Evolutionary conservation across 2,888 invertebrate species (phyloP).

Genomic region (Bellardia pandia): DNA sequence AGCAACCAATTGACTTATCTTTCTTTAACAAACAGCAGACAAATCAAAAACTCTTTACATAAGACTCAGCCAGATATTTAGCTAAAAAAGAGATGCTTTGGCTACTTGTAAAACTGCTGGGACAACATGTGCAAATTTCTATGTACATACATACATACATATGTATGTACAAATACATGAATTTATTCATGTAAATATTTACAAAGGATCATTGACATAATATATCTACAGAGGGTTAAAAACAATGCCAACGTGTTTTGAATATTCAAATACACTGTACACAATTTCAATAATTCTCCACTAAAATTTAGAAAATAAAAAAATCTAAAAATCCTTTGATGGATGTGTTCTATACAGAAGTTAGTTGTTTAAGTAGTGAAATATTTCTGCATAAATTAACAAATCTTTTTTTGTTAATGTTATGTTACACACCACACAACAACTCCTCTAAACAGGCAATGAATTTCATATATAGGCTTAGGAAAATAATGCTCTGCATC

Average conservation of each 20-base stretch:
- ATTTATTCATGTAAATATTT: conserved; percentile 48
- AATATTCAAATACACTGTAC: conserved; percentile 57
- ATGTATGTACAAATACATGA: not conserved
- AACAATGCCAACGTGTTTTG: conserved; percentile 53
- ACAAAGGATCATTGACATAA: conserved; percentile 54
- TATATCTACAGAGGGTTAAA: conserved; percentile 21
- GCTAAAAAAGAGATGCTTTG: too few species aligned
- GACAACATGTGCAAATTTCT: not conserved
- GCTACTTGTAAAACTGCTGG: too few species aligned
- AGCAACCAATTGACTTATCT: too few species aligned
- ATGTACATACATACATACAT: conserved; percentile 22
- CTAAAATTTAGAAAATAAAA: not conserved
- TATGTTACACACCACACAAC: not conserved
- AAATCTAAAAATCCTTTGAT: conserved; percentile 27
- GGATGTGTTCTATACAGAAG: not conserved
- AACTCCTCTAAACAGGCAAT: too few species aligned
- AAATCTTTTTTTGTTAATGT: conserved; percentile 7
- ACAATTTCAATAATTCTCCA: conserved; percentile 35
- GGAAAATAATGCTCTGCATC: not conserved
- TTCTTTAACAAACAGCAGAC: too few species aligned
- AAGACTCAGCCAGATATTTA: too few species aligned
- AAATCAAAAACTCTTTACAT: too few species aligned
- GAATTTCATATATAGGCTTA: too few species aligned
- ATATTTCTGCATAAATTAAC: conserved; percentile 39
- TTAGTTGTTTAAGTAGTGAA: conserved; percentile 28